A percentile compares a stretch with the other conserved stretches of the same genome.
Conservation (phyloP, 2,888 invertebrate genomes). For the Tipula lateralis region DNA sequence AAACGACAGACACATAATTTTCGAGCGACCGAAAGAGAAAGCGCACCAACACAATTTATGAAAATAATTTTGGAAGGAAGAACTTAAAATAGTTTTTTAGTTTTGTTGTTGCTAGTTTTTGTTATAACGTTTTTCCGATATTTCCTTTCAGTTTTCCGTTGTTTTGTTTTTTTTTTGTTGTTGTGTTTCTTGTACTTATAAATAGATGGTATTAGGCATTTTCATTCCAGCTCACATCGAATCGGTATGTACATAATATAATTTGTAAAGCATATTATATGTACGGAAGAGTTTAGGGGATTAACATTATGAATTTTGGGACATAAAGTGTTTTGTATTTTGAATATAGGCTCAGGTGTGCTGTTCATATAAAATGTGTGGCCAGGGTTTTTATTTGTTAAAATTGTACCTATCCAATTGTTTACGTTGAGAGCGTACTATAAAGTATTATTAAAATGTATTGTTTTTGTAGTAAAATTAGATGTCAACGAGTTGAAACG, state of each 20-base stretch:
- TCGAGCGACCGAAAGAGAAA: not conserved
- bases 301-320: no score
- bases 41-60: not conserved
- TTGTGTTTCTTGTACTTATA: not conserved
- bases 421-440: no score
- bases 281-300: no score
- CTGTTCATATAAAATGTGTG: no score
- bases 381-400: no score
- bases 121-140: conserved; percentile 19
- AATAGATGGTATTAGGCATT: not conserved
- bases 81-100: not conserved
- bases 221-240: not conserved
- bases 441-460: no score
- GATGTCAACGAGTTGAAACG: no score
- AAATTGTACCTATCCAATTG: no score
- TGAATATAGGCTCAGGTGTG: not conserved
- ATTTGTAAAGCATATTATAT: no score
- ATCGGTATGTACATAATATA: not conserved
- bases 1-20: not conserved
- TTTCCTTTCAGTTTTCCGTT: not conserved
- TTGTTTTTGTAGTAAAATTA: no score
- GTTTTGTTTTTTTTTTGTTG: not conserved
- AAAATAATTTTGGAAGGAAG: not conserved
- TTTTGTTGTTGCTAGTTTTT: not conserved
- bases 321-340: no score